These are phyloP conservation scores for Chloroceryle amazona DNA, from an alignment of 2,797 vertebrate genomes.

Conservation along the genomic window DNA sequence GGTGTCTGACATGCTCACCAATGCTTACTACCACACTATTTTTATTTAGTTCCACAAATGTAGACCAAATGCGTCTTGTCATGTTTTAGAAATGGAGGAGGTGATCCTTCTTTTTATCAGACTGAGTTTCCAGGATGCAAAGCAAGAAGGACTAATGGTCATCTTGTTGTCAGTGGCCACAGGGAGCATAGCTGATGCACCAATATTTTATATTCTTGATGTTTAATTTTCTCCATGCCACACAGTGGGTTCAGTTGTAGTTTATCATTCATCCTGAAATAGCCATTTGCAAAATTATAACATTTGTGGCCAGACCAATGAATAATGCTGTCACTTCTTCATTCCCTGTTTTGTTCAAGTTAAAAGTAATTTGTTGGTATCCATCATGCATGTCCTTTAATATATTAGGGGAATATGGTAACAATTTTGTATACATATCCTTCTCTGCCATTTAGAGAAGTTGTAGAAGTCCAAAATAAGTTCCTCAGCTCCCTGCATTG, in stretches of 20 bases:
- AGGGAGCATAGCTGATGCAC: not conserved
- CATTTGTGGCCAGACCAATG: not conserved
- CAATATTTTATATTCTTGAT: not conserved
- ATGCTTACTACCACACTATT: not conserved
- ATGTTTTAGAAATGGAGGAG: not conserved
- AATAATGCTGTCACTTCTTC: not conserved
- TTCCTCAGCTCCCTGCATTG: not conserved
- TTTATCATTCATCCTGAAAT: not conserved
- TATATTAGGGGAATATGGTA: not conserved
- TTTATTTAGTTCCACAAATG: not conserved
- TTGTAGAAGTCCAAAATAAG: not conserved
- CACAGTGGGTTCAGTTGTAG: not conserved
- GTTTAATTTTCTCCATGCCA: not conserved
- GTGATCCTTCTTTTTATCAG: not conserved
- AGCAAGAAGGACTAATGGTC: not conserved
- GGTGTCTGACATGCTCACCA: not conserved
- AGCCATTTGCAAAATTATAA: not conserved
- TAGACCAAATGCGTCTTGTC: not conserved
- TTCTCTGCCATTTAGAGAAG: not conserved
- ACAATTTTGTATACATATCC: not conserved
- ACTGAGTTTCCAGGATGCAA: not conserved
- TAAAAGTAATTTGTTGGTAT: not conserved
- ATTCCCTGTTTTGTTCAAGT: not conserved
- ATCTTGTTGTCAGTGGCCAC: not conserved
- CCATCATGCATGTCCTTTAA: not conserved